A percentile compares a stretch with the other conserved stretches of the same genome.
Evolutionary conservation across 2,113 vertebrate species (phyloP).

Genomic region (Lonchura striata): DNA sequence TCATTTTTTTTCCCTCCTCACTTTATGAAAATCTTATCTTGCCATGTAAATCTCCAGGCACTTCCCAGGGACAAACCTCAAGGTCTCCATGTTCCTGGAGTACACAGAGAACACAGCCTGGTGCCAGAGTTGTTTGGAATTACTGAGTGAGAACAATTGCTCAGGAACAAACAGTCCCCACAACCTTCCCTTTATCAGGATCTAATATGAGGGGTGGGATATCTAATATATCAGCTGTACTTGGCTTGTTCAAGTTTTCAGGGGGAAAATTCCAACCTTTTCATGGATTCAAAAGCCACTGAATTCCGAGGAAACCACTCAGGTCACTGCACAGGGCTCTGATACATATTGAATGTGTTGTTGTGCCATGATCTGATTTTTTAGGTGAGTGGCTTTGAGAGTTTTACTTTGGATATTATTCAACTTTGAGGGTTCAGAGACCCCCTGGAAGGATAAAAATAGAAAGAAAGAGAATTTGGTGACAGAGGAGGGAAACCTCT

Average conservation of each 20-base stretch:
- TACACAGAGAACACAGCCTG: fast-evolving
- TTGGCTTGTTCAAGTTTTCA: background rate
- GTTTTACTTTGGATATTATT: background rate
- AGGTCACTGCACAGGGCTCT: background rate
- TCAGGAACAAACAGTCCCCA: background rate
- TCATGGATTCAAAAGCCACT: fast-evolving
- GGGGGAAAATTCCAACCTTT: background rate
- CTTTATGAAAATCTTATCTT: background rate
- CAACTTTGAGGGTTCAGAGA: background rate
- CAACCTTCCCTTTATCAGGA: background rate
- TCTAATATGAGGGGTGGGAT: no score
- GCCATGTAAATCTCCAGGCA: fast-evolving
- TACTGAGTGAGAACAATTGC: constrained; percentile 5
- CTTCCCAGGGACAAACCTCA: background rate
- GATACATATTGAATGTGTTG: background rate
- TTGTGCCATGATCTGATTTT: background rate
- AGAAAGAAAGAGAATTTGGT: background rate
- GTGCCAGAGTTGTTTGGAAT: background rate
- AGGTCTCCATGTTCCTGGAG: background rate
- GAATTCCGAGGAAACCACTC: background rate
- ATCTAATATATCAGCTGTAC: background rate
- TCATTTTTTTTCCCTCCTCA: fast-evolving
- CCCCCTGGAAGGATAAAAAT: background rate
- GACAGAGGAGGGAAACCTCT: background rate
- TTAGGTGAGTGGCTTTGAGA: background rate